Evolutionary conservation across 2,797 vertebrate species (phyloP).

Genomic region (Falco novaeseelandiae): DNA sequence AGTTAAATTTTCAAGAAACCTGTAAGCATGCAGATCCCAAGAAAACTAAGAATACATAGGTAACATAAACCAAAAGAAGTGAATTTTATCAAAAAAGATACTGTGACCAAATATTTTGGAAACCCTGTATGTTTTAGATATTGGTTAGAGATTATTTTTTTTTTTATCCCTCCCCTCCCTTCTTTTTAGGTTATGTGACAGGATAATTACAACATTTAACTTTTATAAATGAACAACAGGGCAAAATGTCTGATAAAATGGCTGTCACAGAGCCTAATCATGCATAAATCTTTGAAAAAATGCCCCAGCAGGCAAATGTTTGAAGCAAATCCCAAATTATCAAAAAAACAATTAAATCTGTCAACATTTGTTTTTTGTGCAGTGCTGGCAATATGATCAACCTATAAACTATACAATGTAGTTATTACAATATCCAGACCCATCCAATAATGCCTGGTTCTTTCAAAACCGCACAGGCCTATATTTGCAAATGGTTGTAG

Average conservation of each 20-base stretch:
- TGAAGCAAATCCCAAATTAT: not conserved
- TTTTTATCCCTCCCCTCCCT: not conserved
- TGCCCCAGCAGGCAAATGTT: not conserved
- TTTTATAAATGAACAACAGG: conserved; percentile 13
- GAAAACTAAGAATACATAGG: not conserved
- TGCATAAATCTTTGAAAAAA: conserved; percentile 20
- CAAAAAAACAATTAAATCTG: not conserved
- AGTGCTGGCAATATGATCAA: not conserved
- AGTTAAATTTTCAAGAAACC: not conserved
- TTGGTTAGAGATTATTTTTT: not conserved
- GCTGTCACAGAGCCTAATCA: conserved; percentile 18
- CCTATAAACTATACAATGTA: not conserved
- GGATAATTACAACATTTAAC: conserved; percentile 54
- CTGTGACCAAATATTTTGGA: not conserved
- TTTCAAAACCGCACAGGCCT: not conserved
- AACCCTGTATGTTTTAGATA: not conserved
- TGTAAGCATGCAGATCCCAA: not conserved
- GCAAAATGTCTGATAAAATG: conserved; percentile 24
- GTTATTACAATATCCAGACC: not conserved
- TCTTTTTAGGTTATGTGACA: not conserved
- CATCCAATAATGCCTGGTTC: not conserved
- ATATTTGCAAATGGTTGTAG: not conserved
- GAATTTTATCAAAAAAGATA: not conserved
- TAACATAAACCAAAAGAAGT: not conserved
- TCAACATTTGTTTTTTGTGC: not conserved